Evolutionary conservation across 2,113 vertebrate genomes (phyloP), one percentile per base, ranked within the genome.

Genomic region (Isurus oxyrinchus): DNA sequence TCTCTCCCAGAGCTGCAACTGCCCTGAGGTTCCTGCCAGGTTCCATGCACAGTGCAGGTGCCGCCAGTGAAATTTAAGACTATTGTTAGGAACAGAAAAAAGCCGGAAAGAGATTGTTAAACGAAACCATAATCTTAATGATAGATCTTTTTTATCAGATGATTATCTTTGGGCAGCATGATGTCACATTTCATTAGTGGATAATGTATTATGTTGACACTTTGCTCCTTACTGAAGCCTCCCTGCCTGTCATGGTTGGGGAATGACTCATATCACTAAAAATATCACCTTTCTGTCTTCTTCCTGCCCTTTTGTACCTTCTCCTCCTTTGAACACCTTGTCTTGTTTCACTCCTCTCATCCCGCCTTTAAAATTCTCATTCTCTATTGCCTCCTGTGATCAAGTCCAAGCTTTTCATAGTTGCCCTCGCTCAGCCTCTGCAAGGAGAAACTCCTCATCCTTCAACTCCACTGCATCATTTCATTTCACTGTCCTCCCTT

Each of bases 41-140:
- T 72, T 72, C 27, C 94, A 72, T 55, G 44, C 63, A 95, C 94
- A 53, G 66, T 95, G 49, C 94, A 95, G 67, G 72, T 95, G 53
- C 94, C 67, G 14, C 19, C 49, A 27, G 49, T 95, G 67, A 95
- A 95, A 95, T 72, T 53, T 55, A 72, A 95, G 19, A 55, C 94
- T 95, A 35, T 72, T 93, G 57, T 69, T 76, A 44, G n/a, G 90
- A 55, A 35, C 16, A 66, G 3, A 55, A 31, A 76, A 63, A 94
- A 40, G 0, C 44, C 44, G 40, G 81, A 44, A 81, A 81, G 67
- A 55, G n/a, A 94, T n/a, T 66, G 27, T 94, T 94, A 94, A 40
- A 19, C 40, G 1, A 66, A 63, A 63, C 14, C 2, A 55, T 69
- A 95, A 49, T 7, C 25, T n/a, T 44, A 25, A 44, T 49, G 0